Evolutionary conservation across 1,140 invertebrate species (phyloP).

Genomic region (Euschistus heros): DNA sequence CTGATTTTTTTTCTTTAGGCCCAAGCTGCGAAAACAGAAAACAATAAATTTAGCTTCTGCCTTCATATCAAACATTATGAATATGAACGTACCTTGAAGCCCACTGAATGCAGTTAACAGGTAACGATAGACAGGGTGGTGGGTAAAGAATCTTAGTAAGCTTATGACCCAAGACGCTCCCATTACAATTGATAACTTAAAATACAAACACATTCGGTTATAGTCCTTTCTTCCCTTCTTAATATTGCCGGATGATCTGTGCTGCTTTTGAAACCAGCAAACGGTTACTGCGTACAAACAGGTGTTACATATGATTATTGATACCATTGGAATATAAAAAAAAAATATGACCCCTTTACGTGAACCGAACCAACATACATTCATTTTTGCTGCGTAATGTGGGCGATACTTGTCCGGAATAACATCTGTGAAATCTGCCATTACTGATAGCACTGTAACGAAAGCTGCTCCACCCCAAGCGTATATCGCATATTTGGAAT

Average conservation of each 20-base stretch:
- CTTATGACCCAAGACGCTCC: slow-evolving; percentile 41
- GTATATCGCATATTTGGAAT: slow-evolving; percentile 29
- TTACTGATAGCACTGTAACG: not conserved
- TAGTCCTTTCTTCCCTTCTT: slow-evolving; percentile 27
- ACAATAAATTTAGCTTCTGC: too few relatives aligned
- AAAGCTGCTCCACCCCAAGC: slow-evolving; percentile 10
- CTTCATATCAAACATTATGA: slow-evolving; percentile 39
- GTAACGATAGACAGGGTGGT: slow-evolving; percentile 33
- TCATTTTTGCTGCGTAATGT: slow-evolving; percentile 30
- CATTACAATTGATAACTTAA: slow-evolving; percentile 41
- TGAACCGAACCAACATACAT: slow-evolving; percentile 35
- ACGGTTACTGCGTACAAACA: slow-evolving; percentile 37
- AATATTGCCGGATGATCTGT: slow-evolving; percentile 21
- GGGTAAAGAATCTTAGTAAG: slow-evolving; percentile 35
- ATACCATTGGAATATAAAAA: slow-evolving; percentile 36
- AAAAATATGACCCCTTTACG: slow-evolving; percentile 33
- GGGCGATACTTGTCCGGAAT: slow-evolving; percentile 21
- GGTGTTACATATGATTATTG: slow-evolving; percentile 35
- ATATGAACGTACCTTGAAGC: slow-evolving; percentile 40
- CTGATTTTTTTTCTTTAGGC: too few relatives aligned
- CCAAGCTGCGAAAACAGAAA: too few relatives aligned
- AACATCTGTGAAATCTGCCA: slow-evolving; percentile 11
- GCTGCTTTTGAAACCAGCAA: slow-evolving; percentile 29
- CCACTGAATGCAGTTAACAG: slow-evolving; percentile 40
- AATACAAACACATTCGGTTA: slow-evolving; percentile 36